Evolutionary conservation across 2,888 invertebrate genomes (phyloP).

Genomic region (Stratiomys singularior): DNA sequence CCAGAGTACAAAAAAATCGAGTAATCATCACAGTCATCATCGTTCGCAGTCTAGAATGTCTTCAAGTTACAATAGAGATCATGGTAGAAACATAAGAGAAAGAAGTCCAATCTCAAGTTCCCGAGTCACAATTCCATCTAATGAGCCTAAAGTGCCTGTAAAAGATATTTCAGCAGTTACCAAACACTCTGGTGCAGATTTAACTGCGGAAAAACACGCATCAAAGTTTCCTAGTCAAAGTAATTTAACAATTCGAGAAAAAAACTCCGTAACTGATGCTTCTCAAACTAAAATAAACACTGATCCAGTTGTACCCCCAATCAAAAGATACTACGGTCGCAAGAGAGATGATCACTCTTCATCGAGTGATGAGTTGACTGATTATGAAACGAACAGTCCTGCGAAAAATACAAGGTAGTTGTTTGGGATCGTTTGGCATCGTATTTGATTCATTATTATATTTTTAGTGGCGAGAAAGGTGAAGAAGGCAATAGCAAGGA

Average conservation of each 20-base stretch:
- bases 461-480: background rate
- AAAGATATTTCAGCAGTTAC: background rate
- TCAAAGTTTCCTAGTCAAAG: background rate
- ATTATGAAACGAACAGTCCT: slow-evolving; percentile 57
- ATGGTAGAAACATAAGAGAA: background rate
- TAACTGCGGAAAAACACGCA: background rate
- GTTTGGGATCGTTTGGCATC: background rate
- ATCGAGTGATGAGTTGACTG: slow-evolving; percentile 64
- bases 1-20: background rate
- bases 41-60: background rate
- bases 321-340: slow-evolving; percentile 70
- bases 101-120: background rate
- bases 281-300: slow-evolving; percentile 45
- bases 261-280: background rate
- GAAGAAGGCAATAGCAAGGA: background rate
- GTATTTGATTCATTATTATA: slow-evolving; percentile 60
- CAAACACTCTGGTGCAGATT: background rate
- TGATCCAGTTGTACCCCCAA: slow-evolving; percentile 59
- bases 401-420: slow-evolving; percentile 55
- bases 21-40: background rate
- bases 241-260: background rate
- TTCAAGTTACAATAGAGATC: background rate
- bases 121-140: background rate
- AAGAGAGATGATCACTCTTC: slow-evolving; percentile 69
- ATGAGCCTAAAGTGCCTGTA: background rate